Evolutionary conservation across 2,797 vertebrate species (phyloP).

Genomic region (Artibeus lituratus): DNA sequence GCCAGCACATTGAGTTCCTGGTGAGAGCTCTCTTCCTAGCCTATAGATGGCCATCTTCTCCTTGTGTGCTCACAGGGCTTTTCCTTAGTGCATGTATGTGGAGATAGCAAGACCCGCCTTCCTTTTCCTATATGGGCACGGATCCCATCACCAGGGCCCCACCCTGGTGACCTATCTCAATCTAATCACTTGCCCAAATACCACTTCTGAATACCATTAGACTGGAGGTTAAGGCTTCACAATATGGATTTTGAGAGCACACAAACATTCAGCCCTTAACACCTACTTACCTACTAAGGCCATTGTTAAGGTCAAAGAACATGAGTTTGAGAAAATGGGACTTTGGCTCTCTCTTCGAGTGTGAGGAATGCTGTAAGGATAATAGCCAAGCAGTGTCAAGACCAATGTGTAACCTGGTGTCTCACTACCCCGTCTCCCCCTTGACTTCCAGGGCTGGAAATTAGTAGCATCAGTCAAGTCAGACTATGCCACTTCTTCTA

Average conservation of each 20-base stretch:
- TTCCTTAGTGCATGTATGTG: not conserved
- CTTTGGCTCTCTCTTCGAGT: not conserved
- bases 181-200: not conserved
- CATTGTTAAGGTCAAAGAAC: not conserved
- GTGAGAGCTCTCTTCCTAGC: not conserved
- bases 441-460: not conserved
- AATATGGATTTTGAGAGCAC: not conserved
- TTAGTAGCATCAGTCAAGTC: constrained; percentile 44
- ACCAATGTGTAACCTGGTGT: not conserved
- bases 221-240: not conserved
- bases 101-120: not conserved
- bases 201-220: not conserved
- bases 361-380: not conserved
- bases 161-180: not conserved
- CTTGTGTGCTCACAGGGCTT: not conserved
- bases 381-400: not conserved
- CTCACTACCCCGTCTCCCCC: not conserved
- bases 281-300: not conserved
- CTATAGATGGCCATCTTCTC: not conserved
- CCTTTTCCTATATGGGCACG: not conserved
- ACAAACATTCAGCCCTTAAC: not conserved
- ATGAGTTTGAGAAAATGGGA: not conserved
- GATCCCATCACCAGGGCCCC: not conserved
- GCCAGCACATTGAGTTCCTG: not conserved
- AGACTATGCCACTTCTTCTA: not conserved